Evolutionary conservation across 1,140 invertebrate genomes (phyloP).

Genomic region (Stegodyphus mimosarum): DNA sequence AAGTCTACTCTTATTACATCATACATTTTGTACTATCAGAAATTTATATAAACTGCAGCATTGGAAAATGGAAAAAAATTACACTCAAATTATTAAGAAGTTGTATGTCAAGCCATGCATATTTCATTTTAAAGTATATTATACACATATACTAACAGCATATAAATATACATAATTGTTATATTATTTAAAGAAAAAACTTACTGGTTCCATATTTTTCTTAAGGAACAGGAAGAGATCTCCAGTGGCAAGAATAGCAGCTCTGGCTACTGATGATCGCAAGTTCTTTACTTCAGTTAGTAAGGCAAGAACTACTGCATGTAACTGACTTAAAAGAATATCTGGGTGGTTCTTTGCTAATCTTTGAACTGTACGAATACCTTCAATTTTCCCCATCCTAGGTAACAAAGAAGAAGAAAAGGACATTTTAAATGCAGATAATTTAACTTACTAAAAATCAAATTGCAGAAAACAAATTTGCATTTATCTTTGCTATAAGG

Average conservation of each 20-base stretch:
- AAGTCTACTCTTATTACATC: no score
- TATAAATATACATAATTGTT: no score
- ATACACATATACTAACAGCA: no score
- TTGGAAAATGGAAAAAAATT: no score
- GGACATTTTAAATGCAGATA: neutral
- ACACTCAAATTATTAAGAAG: no score
- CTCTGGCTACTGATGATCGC: constrained; percentile 88
- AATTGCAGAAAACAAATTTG: no score
- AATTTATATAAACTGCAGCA: no score
- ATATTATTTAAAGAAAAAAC: constrained; percentile 62
- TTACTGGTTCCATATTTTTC: constrained; percentile 80
- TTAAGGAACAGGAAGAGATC: constrained; percentile 79
- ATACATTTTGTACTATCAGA: no score
- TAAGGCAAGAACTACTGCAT: constrained; percentile 77
- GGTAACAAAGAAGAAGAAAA: neutral
- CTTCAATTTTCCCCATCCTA: constrained; percentile 85
- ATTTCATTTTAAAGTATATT: no score
- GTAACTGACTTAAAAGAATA: constrained; percentile 72
- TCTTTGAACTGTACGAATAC: constrained; percentile 78
- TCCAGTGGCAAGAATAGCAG: constrained; percentile 82
- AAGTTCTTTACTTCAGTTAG: constrained; percentile 82
- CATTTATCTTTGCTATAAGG: no score
- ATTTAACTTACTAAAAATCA: neutral
- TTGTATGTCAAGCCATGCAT: no score
- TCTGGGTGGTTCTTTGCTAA: constrained; percentile 80